Evolutionary conservation across 1,140 invertebrate species (phyloP).

Genomic region (Zelostemma sp.): DNA sequence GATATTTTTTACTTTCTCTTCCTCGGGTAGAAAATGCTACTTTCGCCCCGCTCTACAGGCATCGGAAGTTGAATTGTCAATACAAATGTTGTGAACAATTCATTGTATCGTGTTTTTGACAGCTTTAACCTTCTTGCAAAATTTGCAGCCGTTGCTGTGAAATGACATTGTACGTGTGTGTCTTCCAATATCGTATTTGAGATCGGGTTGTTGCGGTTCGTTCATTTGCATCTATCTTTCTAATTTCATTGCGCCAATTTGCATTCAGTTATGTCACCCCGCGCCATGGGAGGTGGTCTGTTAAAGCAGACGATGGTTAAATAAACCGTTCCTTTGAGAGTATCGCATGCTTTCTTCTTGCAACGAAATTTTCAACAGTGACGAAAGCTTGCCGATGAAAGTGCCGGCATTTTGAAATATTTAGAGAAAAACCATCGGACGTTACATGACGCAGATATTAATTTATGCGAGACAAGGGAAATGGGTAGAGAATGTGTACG

Average conservation of each 20-base stretch:
- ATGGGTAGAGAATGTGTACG: constrained; percentile 11
- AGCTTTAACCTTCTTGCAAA: no score
- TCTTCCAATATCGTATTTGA: constrained; percentile 35
- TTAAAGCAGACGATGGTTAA: constrained; percentile 55
- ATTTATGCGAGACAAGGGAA: not conserved
- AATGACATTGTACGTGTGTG: constrained; percentile 19
- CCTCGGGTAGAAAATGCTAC: no score
- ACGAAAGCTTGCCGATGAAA: no score
- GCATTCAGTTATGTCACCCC: constrained; percentile 56
- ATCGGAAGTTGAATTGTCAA: no score
- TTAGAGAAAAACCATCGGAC: no score
- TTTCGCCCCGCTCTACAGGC: no score
- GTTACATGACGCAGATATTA: no score
- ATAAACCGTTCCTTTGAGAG: constrained; percentile 53
- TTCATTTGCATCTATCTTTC: constrained; percentile 62
- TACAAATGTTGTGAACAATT: no score
- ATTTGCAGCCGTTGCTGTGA: no score
- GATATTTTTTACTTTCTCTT: no score
- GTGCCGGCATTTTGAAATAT: no score
- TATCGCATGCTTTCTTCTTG: constrained; percentile 27
- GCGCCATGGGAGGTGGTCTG: constrained; percentile 42
- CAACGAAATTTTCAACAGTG: constrained; percentile 1
- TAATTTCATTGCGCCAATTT: constrained; percentile 61
- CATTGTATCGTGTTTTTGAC: no score
- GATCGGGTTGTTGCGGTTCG: constrained; percentile 40